These are phyloP conservation scores for Eidolon helvum DNA, from an alignment of 2,113 vertebrate genomes.

Conservation along the genomic window DNA sequence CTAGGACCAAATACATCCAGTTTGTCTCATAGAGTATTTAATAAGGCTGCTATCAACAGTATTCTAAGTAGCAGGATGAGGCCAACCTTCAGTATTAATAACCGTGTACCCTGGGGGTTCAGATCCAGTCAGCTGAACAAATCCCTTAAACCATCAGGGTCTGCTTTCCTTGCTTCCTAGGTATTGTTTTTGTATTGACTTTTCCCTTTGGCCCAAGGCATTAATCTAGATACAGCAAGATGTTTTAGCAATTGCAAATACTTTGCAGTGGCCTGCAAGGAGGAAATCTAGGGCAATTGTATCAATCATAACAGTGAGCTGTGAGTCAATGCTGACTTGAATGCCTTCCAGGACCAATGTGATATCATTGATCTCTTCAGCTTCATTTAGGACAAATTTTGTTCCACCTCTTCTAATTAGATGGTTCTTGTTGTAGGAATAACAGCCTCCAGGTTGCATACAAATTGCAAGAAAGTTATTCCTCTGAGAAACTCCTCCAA, in stretches of 20 bases:
- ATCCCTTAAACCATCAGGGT: neutral
- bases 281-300: constrained; percentile 1
- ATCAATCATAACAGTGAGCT: neutral
- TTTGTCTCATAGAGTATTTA: constrained; percentile 9
- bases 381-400: neutral
- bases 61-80: neutral
- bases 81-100: neutral
- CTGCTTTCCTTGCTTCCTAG: neutral
- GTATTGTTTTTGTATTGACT: neutral
- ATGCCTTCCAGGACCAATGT: neutral
- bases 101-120: neutral
- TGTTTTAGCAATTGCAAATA: neutral
- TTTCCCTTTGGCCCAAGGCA: neutral
- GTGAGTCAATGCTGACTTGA: neutral
- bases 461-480: neutral
- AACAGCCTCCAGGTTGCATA: neutral
- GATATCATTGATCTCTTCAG: neutral
- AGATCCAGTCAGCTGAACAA: neutral
- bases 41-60: neutral
- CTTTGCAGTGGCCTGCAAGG: neutral
- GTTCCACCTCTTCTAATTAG: neutral
- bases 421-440: neutral
- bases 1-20: neutral
- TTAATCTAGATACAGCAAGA: neutral
- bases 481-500: neutral